Evolutionary conservation across 2,113 vertebrate genomes (phyloP), one percentile per base, ranked within the genome.

Genomic region (Podarcis cretensis): DNA sequence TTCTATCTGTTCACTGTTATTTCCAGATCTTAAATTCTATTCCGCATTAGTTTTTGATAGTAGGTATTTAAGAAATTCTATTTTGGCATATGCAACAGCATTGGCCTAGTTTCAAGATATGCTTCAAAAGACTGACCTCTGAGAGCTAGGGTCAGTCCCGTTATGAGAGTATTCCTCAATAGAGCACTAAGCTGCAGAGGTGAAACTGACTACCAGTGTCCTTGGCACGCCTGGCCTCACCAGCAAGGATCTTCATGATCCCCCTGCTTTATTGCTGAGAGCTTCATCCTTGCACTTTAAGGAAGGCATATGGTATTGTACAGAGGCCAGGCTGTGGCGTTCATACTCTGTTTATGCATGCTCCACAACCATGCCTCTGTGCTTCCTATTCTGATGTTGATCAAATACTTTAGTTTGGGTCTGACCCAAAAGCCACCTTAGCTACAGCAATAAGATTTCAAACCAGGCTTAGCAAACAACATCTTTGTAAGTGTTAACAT

Each of bases 141-240:
- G 1, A 54, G 59, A 90, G 43, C 81, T 78, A 78, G 74, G 83
- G 27, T 10, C 12, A 88, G 25, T 40, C 54, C 0, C 54, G 40
- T 59, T 66, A 5, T 77, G 37, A 76, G 93, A 30, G 89, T 23
- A 27, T 82, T 88, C 88, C 65, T 37, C 76, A 71, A 69, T 32
- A 0, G 32, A 54, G 66, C 16, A 2, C 0, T 48, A 83, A n/a
- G 13, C 81, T 83, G 91, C n/a, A 84, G 54, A 66, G 27, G 54
- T 32, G 10, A 21, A 32, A 48, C 7, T 66, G 35, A 43, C 35
- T 57, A 40, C 27, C 35, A 13, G 27, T 65, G 5, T 66, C 35
- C 25, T 23, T 14, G 8, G 30, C 6, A 59, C 18, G 0, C 78
- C 3, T 80, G 43, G 78, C 54, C 16, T 80, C n/a, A 5, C 14